phyloP scores from a whole-genome alignment of 2,113 vertebrate species.

The Meleagris gallopavo region DNA sequence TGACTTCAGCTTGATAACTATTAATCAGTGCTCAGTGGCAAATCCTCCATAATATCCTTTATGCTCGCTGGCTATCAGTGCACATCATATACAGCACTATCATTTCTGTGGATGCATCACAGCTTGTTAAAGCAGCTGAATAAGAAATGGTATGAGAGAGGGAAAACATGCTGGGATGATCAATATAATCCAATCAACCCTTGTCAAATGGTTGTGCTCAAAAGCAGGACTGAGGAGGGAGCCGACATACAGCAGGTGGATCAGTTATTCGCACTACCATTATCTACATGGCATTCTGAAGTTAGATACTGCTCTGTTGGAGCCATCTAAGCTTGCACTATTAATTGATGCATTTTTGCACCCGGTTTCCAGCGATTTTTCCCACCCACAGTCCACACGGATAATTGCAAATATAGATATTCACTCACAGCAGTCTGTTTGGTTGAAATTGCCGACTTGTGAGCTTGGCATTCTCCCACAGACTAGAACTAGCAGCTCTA shows the following conservation, averaged over 20 bases:
- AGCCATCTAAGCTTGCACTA: neutral
- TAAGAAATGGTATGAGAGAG: neutral
- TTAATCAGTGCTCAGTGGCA: constrained; percentile 49
- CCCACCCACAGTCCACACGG: neutral
- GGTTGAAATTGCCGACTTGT: neutral
- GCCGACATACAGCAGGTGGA: neutral
- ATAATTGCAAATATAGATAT: neutral
- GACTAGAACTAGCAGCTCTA: neutral
- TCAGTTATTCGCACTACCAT: neutral
- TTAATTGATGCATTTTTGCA: neutral
- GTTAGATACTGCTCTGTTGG: neutral
- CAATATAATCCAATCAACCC: neutral
- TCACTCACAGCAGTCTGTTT: neutral
- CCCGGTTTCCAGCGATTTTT: neutral
- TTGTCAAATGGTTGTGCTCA: neutral
- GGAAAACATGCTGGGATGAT: neutral
- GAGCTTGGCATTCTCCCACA: neutral
- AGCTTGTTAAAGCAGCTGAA: neutral
- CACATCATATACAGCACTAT: neutral
- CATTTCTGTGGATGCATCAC: neutral
- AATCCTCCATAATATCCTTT: neutral
- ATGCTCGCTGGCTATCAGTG: neutral
- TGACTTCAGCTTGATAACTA: constrained; percentile 7
- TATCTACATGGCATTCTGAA: neutral
- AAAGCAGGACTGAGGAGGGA: neutral